Conservation (phyloP, 2,797 vertebrate genomes). For the Poecilia wingei region DNA sequence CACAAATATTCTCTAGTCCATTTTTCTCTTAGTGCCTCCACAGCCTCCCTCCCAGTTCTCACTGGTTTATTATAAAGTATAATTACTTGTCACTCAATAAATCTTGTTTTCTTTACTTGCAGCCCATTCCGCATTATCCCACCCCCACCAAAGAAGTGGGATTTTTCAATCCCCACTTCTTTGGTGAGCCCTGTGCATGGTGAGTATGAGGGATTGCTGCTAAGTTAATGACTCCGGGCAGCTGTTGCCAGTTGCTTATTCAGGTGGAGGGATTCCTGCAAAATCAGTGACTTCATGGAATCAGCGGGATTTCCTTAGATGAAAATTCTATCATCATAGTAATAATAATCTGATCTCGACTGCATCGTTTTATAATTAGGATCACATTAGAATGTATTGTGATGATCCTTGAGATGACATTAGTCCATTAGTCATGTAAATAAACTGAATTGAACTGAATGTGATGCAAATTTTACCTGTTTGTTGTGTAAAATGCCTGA, state of each 20-base stretch:
- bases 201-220: neutral
- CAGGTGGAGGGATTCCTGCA: neutral
- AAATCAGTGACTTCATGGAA: neutral
- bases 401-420: neutral
- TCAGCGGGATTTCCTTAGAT: neutral
- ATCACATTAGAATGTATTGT: neutral
- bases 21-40: neutral
- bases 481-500: neutral
- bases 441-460: neutral
- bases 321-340: neutral
- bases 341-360: neutral
- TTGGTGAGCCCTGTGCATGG: neutral
- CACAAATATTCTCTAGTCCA: neutral
- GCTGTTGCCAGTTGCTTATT: neutral
- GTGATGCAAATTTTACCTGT: neutral
- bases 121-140: neutral
- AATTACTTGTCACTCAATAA: neutral
- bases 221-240: neutral
- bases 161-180: neutral
- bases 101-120: neutral
- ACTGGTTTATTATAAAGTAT: neutral
- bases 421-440: neutral
- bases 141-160: neutral
- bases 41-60: neutral
- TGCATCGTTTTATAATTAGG: neutral